Base-by-base conservation (phyloP, 2,888 invertebrate species). In the Leptogaster cylindrica region DNA sequence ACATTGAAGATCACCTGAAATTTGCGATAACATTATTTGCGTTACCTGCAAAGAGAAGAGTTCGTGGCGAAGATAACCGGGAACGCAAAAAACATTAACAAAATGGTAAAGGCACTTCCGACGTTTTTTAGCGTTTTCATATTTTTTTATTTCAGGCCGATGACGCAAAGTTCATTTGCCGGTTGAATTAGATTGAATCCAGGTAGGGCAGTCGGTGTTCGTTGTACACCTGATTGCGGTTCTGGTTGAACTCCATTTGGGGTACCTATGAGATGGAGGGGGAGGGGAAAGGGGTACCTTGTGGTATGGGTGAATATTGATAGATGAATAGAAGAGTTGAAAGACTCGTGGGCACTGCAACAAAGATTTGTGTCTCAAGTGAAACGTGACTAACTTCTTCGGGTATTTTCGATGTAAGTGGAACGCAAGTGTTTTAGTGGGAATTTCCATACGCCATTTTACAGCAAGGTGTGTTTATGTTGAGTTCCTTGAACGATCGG, bases 361-460 rank as follows among this genome's bases (percentile, higher is more conserved):
- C 20, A 5, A 20, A 25, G 25, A n/a, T 44, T 18, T 33, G 18
- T 52, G 33, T 55, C 55, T 55, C n/a, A 55, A 55, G 55, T 18
- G 41, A 41, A 41, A 23, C 39, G 55, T 55, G 25, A 25, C 48
- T 48, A 12, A 48, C 48, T 48, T 48, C 25, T 16, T 16, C 41
- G 14, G 14, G 39, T 5, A 3, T 31, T 16, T 18, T 31, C 10
- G 6, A 20, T 12, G 5, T 39, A 36, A 31, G 20, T 3, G 36
- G 8, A 20, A 36, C 39, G 39, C 36, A 39, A 55, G n/a, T 55
- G 55, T 33, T 55, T 55, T 55, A 39, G 39, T 55, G 39, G n/a
- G 55, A 55, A 55, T 36, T 55, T 55, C 20, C 36, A 55, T 55
- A 36, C 36, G n/a, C n/a, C 14, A 28, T 6, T 8, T 8, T 31